phyloP scores from a whole-genome alignment of 2,113 vertebrate genomes.

The Chlorodrepanis virens region DNA sequence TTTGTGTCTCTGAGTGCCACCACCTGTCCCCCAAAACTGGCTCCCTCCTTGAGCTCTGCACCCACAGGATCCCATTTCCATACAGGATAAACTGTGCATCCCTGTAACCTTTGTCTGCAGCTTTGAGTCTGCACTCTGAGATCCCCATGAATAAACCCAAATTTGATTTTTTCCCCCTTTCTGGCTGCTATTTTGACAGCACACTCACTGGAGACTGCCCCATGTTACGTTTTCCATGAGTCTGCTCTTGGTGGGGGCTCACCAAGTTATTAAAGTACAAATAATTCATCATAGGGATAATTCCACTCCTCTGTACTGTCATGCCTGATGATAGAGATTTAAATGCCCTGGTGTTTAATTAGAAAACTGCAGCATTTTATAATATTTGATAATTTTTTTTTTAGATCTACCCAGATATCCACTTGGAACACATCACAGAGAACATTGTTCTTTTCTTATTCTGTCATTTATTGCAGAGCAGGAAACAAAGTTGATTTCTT shows the following conservation, averaged over 20 bases:
- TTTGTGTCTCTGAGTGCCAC: neutral
- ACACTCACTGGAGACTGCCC: neutral
- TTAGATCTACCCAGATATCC: neutral
- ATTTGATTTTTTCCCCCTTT: neutral
- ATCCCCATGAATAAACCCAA: neutral
- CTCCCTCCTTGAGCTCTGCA: neutral
- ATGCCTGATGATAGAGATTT: neutral
- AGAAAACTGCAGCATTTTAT: neutral
- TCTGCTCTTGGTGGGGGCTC: neutral
- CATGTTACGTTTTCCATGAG: accelerated
- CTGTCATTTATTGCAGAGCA: conserved; percentile 16
- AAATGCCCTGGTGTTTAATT: neutral
- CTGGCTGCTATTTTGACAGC: neutral
- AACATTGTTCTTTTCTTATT: neutral
- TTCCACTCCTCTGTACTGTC: neutral
- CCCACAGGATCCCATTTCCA: neutral
- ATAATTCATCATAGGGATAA: neutral
- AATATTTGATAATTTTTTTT: neutral
- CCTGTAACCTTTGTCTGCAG: neutral
- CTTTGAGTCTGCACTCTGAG: neutral
- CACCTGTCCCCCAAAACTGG: neutral
- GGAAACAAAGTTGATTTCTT: neutral
- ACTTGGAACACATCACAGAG: neutral
- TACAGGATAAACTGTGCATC: neutral
- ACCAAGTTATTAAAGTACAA: neutral